Evolutionary conservation across 92 coral and sea anemone species (phyloP), one percentile per base, ranked within the genome.

Genomic region (Siderastrea siderea): DNA sequence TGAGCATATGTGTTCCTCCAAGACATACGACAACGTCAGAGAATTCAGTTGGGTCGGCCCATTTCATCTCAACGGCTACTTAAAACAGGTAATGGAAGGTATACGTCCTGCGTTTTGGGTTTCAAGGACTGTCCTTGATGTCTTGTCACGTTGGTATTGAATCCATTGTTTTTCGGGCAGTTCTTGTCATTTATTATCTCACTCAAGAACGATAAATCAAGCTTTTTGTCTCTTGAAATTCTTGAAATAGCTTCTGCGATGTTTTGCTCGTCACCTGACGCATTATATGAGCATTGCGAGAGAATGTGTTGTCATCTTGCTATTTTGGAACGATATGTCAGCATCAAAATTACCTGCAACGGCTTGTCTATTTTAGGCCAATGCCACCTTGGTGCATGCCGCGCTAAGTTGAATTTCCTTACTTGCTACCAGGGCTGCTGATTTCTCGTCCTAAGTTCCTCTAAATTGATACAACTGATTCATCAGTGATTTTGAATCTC

Each of bases 271-370:
- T 89, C 84, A 65, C 19, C 38, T 61, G 86, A 8, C 12, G 85
- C 84, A 86, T 64, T 26, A 26, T 0, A 26, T 26, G 57, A 93
- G 81, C 82, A 93, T 86, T 3, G 90, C 89, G 6, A 90, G 83
- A 3, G 96, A 86, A 67, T 90, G 92, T 19, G 94, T 93, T 64
- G 87, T 64, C 38, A 90, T 13, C 73, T 93, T 90, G 57, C 96
- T 88, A 87, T 93, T 93, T 16, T 90, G 93, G 57, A 93, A 93
- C 3, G 92, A 86, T 47, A 93, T 89, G 71, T 90, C 68, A 3
- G 92, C 88, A 59, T 93, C 96, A 87, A 90, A 93, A 51, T 90
- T 90, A 68, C 90, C 94, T 64, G 94, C 96, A 54, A 93, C 90
- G 68, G 88, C 74, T 75, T 93, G 94, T 50, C 87, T 87, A 61